Evolutionary conservation across 2,888 invertebrate genomes (phyloP).

Genomic region (Scaptomyza cyrtandrae): DNA sequence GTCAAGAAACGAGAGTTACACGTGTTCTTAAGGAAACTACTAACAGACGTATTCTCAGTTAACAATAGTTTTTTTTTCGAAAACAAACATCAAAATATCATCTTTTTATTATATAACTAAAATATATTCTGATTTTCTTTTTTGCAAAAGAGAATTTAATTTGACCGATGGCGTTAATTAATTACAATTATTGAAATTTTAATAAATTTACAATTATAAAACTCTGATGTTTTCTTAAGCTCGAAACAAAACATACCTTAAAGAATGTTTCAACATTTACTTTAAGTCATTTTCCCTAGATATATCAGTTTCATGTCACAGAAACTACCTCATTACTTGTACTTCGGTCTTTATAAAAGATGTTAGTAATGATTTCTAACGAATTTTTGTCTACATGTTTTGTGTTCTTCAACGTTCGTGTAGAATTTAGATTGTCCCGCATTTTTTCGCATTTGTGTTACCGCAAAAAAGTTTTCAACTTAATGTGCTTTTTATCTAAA

Average conservation of each 20-base stretch:
- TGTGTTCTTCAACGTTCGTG: constrained; percentile 9
- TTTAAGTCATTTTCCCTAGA: not conserved
- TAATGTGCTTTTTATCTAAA: constrained; percentile 63
- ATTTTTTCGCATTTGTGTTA: constrained; percentile 42
- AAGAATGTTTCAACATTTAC: not conserved
- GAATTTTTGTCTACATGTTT: constrained; percentile 25
- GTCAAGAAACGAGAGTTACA: constrained; percentile 18
- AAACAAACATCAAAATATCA: too few species aligned
- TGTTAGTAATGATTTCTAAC: constrained; percentile 25
- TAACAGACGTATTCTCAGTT: too few species aligned
- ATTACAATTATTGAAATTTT: too few species aligned
- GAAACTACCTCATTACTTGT: not conserved
- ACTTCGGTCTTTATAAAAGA: constrained; percentile 1
- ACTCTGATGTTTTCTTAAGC: not conserved
- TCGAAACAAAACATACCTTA: not conserved
- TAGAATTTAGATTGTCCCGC: constrained; percentile 25
- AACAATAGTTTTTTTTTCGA: too few species aligned
- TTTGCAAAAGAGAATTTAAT: not conserved
- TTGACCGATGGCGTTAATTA: too few species aligned
- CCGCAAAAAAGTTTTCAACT: constrained; percentile 59
- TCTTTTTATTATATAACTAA: not conserved
- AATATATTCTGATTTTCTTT: not conserved
- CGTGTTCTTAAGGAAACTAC: too few species aligned
- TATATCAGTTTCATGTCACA: constrained; percentile 1
- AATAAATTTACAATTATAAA: too few species aligned